Conservation (phyloP, 2,888 invertebrate genomes). For the Chorisops tibialis region DNA sequence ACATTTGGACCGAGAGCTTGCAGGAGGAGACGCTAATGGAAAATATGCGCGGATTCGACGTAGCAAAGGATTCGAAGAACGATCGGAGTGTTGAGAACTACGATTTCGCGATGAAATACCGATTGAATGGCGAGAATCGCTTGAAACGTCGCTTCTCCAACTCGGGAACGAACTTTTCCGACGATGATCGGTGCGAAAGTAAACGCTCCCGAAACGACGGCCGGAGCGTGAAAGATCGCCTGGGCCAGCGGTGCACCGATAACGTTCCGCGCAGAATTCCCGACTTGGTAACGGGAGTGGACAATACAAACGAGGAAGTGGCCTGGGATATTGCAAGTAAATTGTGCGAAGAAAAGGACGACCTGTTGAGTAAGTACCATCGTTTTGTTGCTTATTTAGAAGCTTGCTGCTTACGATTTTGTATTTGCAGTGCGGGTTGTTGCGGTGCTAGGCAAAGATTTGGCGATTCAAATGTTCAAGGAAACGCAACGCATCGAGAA, state of each 20-base stretch:
- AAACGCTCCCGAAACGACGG: conserved; percentile 34
- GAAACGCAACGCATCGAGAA: conserved; percentile 79
- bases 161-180: background rate
- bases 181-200: background rate
- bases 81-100: conserved; percentile 73
- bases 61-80: conserved; percentile 61
- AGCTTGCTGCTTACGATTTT: background rate
- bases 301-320: conserved; percentile 59
- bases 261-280: conserved; percentile 53
- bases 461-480: conserved; percentile 70
- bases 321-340: conserved; percentile 71
- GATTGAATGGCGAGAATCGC: conserved; percentile 56
- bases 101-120: conserved; percentile 65
- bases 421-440: conserved; percentile 62
- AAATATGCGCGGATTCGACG: conserved; percentile 74
- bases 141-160: conserved; percentile 40
- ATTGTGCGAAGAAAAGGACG: conserved; percentile 69
- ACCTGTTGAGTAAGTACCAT: conserved; percentile 63
- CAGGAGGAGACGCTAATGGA: conserved; percentile 78
- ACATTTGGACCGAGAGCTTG: conserved; percentile 70
- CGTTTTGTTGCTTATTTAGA: background rate
- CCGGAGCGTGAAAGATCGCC: conserved; percentile 42
- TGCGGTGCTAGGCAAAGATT: conserved; percentile 66
- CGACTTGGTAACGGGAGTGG: conserved; percentile 56
- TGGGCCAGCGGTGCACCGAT: conserved; percentile 49